Evolutionary conservation across 2,888 invertebrate genomes (phyloP).

Genomic region (Epistrophe grossulariae): DNA sequence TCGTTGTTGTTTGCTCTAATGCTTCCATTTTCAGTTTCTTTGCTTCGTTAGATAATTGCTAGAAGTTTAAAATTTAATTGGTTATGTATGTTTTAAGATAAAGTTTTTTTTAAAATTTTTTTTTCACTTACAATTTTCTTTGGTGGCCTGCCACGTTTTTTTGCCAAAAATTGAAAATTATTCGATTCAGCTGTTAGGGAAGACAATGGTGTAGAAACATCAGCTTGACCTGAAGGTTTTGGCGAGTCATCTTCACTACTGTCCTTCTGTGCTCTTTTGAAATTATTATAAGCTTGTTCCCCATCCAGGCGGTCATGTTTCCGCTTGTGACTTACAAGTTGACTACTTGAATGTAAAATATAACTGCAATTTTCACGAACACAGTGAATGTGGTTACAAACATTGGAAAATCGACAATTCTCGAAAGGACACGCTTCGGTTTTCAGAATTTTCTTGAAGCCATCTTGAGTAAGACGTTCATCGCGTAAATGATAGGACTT

Average conservation of each 20-base stretch:
- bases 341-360: constrained; percentile 97
- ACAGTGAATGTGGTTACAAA: constrained; percentile 99
- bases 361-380: constrained; percentile 97
- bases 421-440: constrained; percentile 96
- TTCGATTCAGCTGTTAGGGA: constrained; percentile 80
- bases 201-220: constrained; percentile 81
- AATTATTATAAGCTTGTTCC: constrained; percentile 86
- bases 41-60: constrained; percentile 49
- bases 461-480: constrained; percentile 96
- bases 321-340: constrained; percentile 98
- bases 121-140: constrained; percentile 81
- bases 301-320: constrained; percentile 98
- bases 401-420: constrained; percentile 95
- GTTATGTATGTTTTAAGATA: background rate
- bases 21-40: constrained; percentile 59
- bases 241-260: constrained; percentile 79
- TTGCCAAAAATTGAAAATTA: constrained; percentile 79
- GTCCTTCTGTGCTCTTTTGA: constrained; percentile 80
- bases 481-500: constrained; percentile 99
- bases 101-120: background rate
- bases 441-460: constrained; percentile 99
- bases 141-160: constrained; percentile 82
- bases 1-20: constrained; percentile 26
- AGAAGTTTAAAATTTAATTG: background rate
- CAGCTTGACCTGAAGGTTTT: constrained; percentile 62